Evolutionary conservation across 2,113 vertebrate species (phyloP).

Genomic region (Alethe diademata): DNA sequence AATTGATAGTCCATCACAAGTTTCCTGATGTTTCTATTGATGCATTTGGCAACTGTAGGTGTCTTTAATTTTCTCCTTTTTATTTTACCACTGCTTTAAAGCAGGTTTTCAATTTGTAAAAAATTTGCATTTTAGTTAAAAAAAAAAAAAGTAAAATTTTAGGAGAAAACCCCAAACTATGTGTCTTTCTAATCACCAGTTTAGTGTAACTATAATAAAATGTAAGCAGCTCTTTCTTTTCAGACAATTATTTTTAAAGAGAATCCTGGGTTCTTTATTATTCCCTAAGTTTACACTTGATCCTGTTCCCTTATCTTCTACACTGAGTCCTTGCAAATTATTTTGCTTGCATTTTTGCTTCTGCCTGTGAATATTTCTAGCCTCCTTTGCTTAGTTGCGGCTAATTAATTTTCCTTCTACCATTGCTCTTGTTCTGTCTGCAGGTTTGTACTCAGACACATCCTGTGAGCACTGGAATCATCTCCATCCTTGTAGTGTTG

Average conservation of each 20-base stretch:
- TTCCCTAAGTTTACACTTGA: not conserved
- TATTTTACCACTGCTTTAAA: not conserved
- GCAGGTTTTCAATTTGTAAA: not conserved
- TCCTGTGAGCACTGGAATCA: not conserved
- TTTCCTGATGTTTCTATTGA: not conserved
- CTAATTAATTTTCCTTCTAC: not conserved
- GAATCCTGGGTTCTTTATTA: not conserved
- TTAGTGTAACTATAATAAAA: not conserved
- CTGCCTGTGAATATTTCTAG: not conserved
- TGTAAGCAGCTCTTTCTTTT: not conserved
- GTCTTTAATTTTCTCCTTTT: not conserved
- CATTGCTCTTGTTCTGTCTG: not conserved
- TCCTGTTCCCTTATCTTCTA: not conserved
- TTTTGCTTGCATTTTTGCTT: not conserved
- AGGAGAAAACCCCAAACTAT: accelerated
- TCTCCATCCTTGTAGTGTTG: not conserved
- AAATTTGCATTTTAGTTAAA: accelerated
- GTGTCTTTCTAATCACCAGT: not conserved
- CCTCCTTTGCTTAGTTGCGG: not conserved
- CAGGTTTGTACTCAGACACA: not conserved
- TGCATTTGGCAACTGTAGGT: not conserved
- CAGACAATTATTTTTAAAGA: not conserved
- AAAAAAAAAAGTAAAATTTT: not conserved
- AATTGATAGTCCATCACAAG: not conserved
- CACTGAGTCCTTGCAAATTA: not conserved